Percentiles rank a stretch among this genome's conserved stretches.
Conservation (phyloP, 2,888 invertebrate species). For the Oxyscelio sp. region DNA sequence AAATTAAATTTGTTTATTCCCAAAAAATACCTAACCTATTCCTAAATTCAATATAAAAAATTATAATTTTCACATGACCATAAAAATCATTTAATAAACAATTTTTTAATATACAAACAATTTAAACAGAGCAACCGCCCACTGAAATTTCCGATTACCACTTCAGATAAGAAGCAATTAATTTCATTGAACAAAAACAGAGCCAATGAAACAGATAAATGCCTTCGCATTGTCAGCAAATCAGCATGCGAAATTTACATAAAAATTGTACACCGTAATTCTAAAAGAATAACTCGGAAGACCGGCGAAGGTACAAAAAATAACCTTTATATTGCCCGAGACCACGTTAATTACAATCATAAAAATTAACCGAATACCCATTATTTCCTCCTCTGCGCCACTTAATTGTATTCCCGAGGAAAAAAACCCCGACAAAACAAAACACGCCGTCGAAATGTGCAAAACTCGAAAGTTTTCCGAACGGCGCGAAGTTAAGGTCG, state of each 20-base stretch:
- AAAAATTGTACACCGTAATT: neutral
- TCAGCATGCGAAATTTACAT: neutral
- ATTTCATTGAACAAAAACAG: too few species aligned
- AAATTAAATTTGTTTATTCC: too few species aligned
- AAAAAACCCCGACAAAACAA: conserved; percentile 33
- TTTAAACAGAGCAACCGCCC: too few species aligned
- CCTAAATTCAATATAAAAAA: too few species aligned
- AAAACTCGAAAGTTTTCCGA: conserved; percentile 56
- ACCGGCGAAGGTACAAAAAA: neutral
- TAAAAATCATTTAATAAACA: too few species aligned
- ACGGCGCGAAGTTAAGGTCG: conserved; percentile 46
- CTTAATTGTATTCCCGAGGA: conserved; percentile 38
- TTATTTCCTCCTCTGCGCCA: conserved; percentile 11
- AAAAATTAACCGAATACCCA: conserved; percentile 37
- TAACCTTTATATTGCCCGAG: neutral
- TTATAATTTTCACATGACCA: too few species aligned
- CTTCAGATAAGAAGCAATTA: too few species aligned
- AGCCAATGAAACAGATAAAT: too few species aligned
- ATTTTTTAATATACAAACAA: too few species aligned
- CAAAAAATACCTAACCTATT: too few species aligned
- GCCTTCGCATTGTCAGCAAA: too few species aligned
- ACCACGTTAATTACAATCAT: conserved; percentile 20
- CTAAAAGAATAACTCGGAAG: neutral
- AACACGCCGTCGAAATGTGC: conserved; percentile 42
- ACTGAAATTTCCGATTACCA: too few species aligned